Conservation (phyloP, 2,113 vertebrate genomes). For the Nothoprocta pentlandii region DNA sequence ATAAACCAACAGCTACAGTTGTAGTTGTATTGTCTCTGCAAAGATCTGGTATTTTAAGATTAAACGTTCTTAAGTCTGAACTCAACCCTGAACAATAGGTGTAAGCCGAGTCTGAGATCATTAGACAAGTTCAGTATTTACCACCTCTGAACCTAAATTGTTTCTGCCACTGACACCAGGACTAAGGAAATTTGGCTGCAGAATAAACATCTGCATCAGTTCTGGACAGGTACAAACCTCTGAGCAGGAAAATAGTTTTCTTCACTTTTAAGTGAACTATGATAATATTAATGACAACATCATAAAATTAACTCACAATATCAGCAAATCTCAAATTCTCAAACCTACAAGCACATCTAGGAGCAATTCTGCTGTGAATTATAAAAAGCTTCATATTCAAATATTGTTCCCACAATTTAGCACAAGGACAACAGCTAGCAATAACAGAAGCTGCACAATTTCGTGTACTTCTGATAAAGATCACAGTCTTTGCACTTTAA, state of each 20-base stretch:
- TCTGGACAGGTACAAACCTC: neutral
- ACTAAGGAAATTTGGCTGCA: neutral
- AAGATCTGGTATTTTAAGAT: neutral
- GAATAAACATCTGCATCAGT: neutral
- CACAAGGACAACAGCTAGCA: neutral
- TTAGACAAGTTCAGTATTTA: neutral
- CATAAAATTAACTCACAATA: neutral
- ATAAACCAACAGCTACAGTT: no score
- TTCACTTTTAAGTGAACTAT: neutral
- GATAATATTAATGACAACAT: no score
- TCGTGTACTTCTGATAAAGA: neutral
- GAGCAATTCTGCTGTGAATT: neutral
- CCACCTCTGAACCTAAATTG: neutral
- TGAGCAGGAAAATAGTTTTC: neutral
- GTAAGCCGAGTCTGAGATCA: neutral
- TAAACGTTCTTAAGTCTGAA: neutral
- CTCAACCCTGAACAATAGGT: neutral
- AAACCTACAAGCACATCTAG: no score
- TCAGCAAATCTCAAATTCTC: neutral
- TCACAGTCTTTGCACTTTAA: neutral
- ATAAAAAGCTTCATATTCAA: neutral
- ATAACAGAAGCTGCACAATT: neutral
- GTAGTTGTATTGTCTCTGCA: neutral
- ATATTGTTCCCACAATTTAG: neutral
- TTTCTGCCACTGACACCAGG: neutral